Percentiles rank a stretch among this genome's conserved stretches.
Evolutionary conservation across 2,888 invertebrate genomes (phyloP).

Genomic region (Adelognathus sp.): DNA sequence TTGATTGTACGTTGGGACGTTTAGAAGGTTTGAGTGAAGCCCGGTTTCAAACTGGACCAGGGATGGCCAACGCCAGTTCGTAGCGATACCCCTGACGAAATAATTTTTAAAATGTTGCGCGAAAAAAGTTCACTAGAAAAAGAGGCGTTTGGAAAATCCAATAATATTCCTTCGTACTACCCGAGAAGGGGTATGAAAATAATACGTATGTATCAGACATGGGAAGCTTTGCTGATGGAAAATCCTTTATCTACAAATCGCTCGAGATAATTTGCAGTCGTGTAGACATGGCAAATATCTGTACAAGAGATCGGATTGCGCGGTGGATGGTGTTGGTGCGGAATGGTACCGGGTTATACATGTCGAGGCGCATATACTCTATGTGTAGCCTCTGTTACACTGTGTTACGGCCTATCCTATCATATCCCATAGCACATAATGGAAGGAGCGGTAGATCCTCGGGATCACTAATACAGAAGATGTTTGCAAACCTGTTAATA

Average conservation of each 20-base stretch:
- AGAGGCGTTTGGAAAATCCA: no score
- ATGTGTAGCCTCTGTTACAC: conserved; percentile 39
- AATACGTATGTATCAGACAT: not conserved
- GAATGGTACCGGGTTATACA: conserved; percentile 47
- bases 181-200: not conserved
- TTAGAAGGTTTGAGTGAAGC: no score
- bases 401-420: not conserved
- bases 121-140: no score
- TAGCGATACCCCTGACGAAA: no score
- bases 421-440: conserved; percentile 11
- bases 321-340: conserved; percentile 58
- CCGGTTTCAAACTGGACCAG: no score
- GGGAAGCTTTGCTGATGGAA: conserved; percentile 58
- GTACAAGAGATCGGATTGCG: conserved; percentile 78
- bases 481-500: conserved; percentile 80
- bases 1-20: no score
- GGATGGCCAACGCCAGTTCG: no score
- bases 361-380: conserved; percentile 47
- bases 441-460: conserved; percentile 64
- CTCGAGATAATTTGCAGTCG: conserved; percentile 75
- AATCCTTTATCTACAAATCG: conserved; percentile 78
- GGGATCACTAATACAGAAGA: conserved; percentile 77
- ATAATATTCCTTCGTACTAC: no score
- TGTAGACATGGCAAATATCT: conserved; percentile 79
- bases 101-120: no score